Base-by-base conservation (phyloP, 2,888 invertebrate species). In the Plagodis pulveraria region DNA sequence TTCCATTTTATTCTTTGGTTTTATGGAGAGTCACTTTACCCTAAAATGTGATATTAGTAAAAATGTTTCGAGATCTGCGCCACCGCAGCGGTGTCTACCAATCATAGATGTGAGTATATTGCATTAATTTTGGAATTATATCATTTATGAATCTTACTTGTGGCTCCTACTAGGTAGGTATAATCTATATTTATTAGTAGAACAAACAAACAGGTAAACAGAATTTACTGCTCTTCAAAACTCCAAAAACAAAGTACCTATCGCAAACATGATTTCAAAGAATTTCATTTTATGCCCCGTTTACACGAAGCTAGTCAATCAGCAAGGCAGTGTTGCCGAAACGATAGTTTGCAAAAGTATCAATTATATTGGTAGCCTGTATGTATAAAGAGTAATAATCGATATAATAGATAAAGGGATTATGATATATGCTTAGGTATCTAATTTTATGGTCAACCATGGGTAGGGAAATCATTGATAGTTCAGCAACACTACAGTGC, bases 241-340 rank as follows among this genome's bases (percentile, higher is more conserved):
- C 45, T 58, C 43, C 49, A 8, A 58, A 58, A 49, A 58, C 52
- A 58, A 53, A 34, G 44, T 52, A 22, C 2, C 22, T 22, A 54
- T 46, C 32, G 41, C 58, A 45, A 50, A 54, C 41, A 58, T 49
- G 54, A 58, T 50, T 54, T 58, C 45, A 45, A 53, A 58, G 58
- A 35, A 41, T 42, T 50, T 46, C 53, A 49, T 52, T 40, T 32
- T 22, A 11, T 46, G 53, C 41, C 6, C 6, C 11, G 53, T 58
- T 58, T 49, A 41, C 32, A 50, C 6, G 11, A 40, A n/a, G 41
- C 6, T 0, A 43, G 43, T 51, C 6, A 34, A 6, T 7, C 9
- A 8, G 49, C n/a, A 9, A 49, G 48, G 12, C 9, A 33, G 8
- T n/a, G n/a, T 5, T 36, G 33, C 9, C 33, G 9, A 5, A 32